Evolutionary conservation across 1,140 invertebrate species (phyloP).

Genomic region (Tetramorium simillimum): DNA sequence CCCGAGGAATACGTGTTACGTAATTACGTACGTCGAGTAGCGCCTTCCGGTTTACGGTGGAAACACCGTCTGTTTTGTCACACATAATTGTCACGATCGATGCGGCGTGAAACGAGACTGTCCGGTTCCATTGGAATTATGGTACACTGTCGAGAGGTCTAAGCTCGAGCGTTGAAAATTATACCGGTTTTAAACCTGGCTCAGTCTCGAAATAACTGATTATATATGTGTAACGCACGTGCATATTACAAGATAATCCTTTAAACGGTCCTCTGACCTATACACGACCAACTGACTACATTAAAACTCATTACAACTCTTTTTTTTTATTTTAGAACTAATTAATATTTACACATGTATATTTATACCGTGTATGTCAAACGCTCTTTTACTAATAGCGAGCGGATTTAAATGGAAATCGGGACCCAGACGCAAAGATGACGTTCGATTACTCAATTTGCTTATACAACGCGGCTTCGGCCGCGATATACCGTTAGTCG

Average conservation of each 20-base stretch:
- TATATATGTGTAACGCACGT: not conserved
- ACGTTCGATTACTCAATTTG: conserved; percentile 47
- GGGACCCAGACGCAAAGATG: not conserved
- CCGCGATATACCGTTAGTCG: conserved; percentile 38
- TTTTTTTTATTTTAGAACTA: not conserved
- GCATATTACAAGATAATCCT: not conserved
- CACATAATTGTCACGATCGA: conserved; percentile 28
- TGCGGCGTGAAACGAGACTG: conserved; percentile 29
- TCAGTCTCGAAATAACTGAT: not conserved
- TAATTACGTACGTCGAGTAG: conserved; percentile 24
- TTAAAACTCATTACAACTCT: not conserved
- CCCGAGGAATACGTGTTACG: conserved; percentile 24
- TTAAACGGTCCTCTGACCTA: not conserved
- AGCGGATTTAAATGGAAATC: not conserved
- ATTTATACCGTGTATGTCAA: not conserved
- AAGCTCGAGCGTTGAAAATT: not conserved
- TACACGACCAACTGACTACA: not conserved
- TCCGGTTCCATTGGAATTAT: conserved; percentile 19
- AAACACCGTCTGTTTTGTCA: conserved; percentile 27
- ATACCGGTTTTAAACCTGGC: not conserved
- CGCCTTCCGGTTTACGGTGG: conserved; percentile 15
- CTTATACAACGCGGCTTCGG: conserved; percentile 13
- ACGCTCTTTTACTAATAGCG: not conserved
- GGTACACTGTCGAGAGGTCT: not conserved
- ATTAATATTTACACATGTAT: not conserved